Percentiles rank a stretch among this genome's conserved stretches.
Conservation (phyloP, 2,888 invertebrate genomes). For the Apamea monoglypha region DNA sequence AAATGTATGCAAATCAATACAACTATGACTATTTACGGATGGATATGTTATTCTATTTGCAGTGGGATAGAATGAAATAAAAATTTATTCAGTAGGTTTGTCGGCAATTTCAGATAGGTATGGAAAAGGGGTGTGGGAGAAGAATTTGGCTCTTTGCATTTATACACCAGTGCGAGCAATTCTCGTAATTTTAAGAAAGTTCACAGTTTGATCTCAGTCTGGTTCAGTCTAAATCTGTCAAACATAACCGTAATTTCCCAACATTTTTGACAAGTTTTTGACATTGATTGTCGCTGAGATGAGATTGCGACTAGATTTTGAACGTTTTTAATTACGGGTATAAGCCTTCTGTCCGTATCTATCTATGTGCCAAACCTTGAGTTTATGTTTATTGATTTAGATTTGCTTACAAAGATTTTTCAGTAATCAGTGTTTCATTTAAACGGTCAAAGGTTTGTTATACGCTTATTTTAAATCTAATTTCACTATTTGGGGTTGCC, state of each 20-base stretch:
- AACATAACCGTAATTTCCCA: no score
- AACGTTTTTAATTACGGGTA: no score
- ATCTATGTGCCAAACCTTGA: neutral
- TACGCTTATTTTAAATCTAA: neutral
- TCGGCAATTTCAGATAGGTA: neutral
- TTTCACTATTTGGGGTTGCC: neutral
- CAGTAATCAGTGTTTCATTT: neutral
- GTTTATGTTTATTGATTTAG: neutral
- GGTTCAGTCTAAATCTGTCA: no score
- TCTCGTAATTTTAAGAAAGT: no score
- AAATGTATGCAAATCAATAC: conserved; percentile 28
- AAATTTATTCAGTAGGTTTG: neutral
- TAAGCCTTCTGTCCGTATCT: no score
- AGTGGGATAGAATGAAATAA: neutral
- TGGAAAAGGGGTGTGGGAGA: neutral
- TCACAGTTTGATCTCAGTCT: no score
- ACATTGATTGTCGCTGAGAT: no score
- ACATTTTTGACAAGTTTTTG: no score
- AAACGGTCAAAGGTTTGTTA: neutral
- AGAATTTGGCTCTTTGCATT: neutral
- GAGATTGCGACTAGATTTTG: no score
- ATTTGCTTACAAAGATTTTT: neutral
- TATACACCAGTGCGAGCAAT: no score
- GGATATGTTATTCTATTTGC: conserved; percentile 17
- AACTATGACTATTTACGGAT: neutral